Percentiles rank a stretch among this genome's conserved stretches.
Evolutionary conservation across 2,888 invertebrate species (phyloP).

Genomic region (Andrena bucephala): DNA sequence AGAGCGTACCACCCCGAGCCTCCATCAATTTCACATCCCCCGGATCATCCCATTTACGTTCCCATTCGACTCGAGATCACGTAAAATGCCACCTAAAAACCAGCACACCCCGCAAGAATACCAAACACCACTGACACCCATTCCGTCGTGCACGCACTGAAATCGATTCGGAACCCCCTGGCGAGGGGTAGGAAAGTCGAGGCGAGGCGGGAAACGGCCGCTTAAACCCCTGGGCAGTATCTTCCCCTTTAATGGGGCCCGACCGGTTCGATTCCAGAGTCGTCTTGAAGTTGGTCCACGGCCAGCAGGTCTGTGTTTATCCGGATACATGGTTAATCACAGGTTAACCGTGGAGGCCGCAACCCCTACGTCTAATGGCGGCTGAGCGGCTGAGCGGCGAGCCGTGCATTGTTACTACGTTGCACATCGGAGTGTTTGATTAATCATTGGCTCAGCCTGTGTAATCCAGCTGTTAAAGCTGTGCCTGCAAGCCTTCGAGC

Average conservation of each 20-base stretch:
- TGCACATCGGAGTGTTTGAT: slow-evolving; percentile 75
- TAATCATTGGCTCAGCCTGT: slow-evolving; percentile 77
- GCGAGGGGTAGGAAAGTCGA: no score
- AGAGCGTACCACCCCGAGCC: neutral
- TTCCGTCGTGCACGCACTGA: neutral
- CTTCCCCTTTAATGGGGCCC: slow-evolving; percentile 52
- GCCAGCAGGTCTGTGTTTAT: slow-evolving; percentile 67
- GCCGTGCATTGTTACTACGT: slow-evolving; percentile 75
- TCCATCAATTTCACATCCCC: neutral
- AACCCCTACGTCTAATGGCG: slow-evolving; percentile 74
- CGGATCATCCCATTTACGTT: no score
- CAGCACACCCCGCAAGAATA: slow-evolving; percentile 13
- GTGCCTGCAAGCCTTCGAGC: slow-evolving; percentile 50
- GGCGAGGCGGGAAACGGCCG: neutral
- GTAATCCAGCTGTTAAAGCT: slow-evolving; percentile 77
- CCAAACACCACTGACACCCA: slow-evolving; percentile 18
- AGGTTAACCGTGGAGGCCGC: slow-evolving; percentile 71
- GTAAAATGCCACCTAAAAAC: neutral
- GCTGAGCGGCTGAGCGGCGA: slow-evolving; percentile 71
- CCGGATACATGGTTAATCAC: slow-evolving; percentile 74
- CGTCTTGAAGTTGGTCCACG: slow-evolving; percentile 65
- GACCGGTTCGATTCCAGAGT: slow-evolving; percentile 48
- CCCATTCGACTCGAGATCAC: no score
- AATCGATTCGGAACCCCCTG: neutral
- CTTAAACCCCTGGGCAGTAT: neutral